These are phyloP conservation scores for Apteryx mantelli DNA, from an alignment of 2,113 vertebrate genomes.

Conservation along the genomic window DNA sequence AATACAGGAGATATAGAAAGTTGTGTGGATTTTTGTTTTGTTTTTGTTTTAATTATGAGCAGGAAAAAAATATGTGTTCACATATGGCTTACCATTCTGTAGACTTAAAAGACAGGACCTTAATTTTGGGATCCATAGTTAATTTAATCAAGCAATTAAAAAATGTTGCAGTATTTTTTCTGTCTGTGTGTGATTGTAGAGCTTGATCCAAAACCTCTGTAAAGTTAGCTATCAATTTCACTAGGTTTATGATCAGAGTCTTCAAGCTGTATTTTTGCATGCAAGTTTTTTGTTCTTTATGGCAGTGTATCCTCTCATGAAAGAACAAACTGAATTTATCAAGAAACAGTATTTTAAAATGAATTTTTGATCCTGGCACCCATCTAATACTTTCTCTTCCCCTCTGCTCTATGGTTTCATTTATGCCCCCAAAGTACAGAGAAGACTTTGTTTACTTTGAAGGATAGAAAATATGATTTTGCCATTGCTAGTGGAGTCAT, in stretches of 20 bases:
- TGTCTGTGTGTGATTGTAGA: background rate
- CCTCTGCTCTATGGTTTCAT: background rate
- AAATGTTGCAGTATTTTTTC: background rate
- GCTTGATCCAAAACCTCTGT: background rate
- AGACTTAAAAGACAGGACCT: background rate
- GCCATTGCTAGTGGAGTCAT: background rate
- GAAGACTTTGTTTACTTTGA: background rate
- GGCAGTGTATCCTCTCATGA: background rate
- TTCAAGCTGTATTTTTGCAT: background rate
- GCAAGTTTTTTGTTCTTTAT: background rate
- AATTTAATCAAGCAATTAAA: background rate
- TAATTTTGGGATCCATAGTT: background rate
- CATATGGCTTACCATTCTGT: background rate
- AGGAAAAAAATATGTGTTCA: background rate
- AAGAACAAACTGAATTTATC: background rate
- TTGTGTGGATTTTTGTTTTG: background rate
- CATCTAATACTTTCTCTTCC: background rate
- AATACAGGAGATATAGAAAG: background rate
- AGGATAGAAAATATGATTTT: background rate
- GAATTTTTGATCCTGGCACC: background rate
- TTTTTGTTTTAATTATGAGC: background rate
- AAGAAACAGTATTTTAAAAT: background rate
- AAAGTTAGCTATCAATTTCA: background rate
- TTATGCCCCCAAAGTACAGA: background rate
- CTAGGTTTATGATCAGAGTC: background rate